These are phyloP conservation scores for Cettia cetti DNA, from an alignment of 2,113 vertebrate species.

Conservation along the genomic window DNA sequence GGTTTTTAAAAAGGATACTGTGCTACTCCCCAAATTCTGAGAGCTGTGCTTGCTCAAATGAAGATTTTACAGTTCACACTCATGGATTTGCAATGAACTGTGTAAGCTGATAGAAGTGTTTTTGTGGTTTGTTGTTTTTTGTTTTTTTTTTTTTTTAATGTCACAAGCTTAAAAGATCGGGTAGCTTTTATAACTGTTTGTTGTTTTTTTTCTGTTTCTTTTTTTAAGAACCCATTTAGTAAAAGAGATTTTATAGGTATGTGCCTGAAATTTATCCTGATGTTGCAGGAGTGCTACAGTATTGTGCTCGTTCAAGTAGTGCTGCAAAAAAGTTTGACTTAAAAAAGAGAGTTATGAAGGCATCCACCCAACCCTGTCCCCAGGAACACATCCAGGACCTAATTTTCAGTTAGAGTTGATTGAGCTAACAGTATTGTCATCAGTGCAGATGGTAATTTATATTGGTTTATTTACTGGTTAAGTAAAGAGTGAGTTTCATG, in stretches of 20 bases:
- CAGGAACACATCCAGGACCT: neutral
- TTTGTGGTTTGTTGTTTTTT: neutral
- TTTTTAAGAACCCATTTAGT: neutral
- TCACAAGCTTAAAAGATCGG: neutral
- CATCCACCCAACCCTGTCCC: accelerated
- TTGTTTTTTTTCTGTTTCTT: neutral
- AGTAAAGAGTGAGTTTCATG: neutral
- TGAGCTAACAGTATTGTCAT: neutral
- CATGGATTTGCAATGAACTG: accelerated
- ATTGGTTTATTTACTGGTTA: neutral
- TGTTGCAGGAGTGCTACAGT: neutral
- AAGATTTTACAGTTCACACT: neutral
- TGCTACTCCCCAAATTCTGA: neutral
- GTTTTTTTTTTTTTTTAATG: neutral
- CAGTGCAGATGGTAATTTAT: neutral
- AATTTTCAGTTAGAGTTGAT: neutral
- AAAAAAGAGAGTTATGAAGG: neutral
- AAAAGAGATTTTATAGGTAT: neutral
- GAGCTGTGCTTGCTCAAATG: neutral
- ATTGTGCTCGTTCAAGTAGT: accelerated
- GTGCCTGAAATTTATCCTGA: neutral
- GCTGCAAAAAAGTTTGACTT: neutral
- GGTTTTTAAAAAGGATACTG: neutral
- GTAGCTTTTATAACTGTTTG: neutral
- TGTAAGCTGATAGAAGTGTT: neutral